Percentiles rank a stretch among this genome's conserved stretches.
Conservation (phyloP, 2,888 invertebrate species). For the Tholera decimalis region DNA sequence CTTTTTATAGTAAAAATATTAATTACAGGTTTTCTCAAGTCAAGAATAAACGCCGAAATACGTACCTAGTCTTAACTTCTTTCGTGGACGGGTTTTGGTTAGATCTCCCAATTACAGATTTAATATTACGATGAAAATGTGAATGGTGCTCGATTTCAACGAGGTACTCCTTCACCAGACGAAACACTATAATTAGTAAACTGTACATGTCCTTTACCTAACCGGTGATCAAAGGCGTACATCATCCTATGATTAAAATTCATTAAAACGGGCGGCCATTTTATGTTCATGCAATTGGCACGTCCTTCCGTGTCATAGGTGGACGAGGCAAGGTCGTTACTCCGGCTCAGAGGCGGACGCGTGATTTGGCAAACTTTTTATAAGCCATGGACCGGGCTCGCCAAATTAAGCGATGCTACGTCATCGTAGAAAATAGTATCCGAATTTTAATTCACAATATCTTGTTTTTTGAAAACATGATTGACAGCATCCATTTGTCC, state of each 20-base stretch:
- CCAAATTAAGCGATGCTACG: slow-evolving; percentile 46
- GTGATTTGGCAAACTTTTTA: slow-evolving; percentile 61
- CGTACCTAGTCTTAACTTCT: not conserved
- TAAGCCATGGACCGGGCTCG: slow-evolving; percentile 38
- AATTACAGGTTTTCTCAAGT: slow-evolving; percentile 15
- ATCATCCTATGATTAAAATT: slow-evolving; percentile 20
- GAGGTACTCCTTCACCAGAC: not conserved
- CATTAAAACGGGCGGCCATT: slow-evolving; percentile 50
- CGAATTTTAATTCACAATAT: slow-evolving; percentile 12
- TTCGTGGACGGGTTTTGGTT: not conserved
- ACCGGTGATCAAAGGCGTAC: slow-evolving; percentile 34
- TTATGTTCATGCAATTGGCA: slow-evolving; percentile 54
- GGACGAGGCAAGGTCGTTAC: slow-evolving; percentile 65
- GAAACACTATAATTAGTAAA: slow-evolving; percentile 9
- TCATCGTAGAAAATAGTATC: slow-evolving; percentile 47
- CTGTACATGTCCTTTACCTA: slow-evolving; percentile 19
- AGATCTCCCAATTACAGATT: not conserved
- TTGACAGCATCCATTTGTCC: slow-evolving; percentile 23
- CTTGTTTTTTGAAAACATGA: slow-evolving; percentile 27
- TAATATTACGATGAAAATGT: slow-evolving; percentile 1
- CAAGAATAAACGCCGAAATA: no score
- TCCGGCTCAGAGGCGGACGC: slow-evolving; percentile 56
- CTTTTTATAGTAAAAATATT: slow-evolving; percentile 27
- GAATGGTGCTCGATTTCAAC: not conserved
- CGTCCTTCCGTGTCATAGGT: slow-evolving; percentile 65